These are phyloP conservation scores for Camptogramma bilineatum DNA, from an alignment of 2,888 invertebrate species.

Conservation along the genomic window DNA sequence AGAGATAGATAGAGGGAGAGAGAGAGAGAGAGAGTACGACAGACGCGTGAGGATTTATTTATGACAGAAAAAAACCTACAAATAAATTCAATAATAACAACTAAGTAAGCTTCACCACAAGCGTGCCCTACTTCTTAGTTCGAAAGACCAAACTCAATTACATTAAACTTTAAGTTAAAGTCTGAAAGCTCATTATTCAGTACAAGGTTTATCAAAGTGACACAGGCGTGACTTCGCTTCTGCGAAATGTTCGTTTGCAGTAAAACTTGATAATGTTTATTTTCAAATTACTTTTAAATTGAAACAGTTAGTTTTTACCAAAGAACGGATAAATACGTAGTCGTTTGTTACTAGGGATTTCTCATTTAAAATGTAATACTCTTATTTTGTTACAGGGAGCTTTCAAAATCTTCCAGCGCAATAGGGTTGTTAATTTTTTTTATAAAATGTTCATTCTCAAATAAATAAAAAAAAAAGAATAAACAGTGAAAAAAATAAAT, in stretches of 20 bases:
- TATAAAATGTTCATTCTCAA: no score
- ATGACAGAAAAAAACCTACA: no score
- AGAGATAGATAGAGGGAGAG: no score
- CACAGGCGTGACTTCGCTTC: not conserved
- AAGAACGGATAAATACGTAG: slow-evolving; percentile 23
- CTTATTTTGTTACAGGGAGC: not conserved
- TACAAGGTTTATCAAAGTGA: slow-evolving; percentile 6
- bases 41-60: no score
- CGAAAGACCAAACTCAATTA: not conserved
- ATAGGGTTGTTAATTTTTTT: no score
- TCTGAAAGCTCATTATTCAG: not conserved
- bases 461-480: no score
- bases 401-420: not conserved
- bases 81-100: not conserved
- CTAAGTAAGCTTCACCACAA: not conserved
- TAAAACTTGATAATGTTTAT: slow-evolving; percentile 40
- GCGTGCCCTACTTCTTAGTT: not conserved
- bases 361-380: not conserved
- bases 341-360: not conserved
- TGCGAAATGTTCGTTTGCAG: slow-evolving; percentile 36
- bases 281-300: slow-evolving; percentile 38
- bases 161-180: not conserved
- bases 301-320: slow-evolving; percentile 28
- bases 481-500: no score
- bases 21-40: no score